Evolutionary conservation across 2,888 invertebrate species (phyloP).

Genomic region (Drosophila borborema): DNA sequence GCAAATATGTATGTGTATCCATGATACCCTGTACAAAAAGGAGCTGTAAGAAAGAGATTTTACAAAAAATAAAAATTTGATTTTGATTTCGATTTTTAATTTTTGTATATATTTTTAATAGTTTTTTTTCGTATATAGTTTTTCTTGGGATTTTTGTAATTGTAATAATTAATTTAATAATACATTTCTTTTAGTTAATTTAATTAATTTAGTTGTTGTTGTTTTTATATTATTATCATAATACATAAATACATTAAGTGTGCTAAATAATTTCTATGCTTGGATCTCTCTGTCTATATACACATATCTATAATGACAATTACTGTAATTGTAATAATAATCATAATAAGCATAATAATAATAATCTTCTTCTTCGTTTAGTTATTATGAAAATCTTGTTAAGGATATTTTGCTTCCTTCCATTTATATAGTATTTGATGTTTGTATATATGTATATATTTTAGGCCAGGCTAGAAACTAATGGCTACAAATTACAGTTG

Average conservation of each 20-base stretch:
- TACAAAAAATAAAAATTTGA: not conserved
- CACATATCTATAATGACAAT: conserved; percentile 42
- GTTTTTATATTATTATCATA: conserved; percentile 49
- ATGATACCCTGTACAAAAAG: not conserved
- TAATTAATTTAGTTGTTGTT: conserved; percentile 64
- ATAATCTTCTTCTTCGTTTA: conserved; percentile 41
- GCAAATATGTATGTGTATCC: not conserved
- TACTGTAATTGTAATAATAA: conserved; percentile 10
- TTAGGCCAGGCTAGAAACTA: conserved; percentile 57
- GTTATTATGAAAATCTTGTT: conserved; percentile 54
- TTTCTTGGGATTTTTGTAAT: conserved; percentile 61
- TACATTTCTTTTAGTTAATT: conserved; percentile 79
- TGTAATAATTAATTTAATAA: conserved; percentile 80
- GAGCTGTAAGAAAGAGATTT: not conserved
- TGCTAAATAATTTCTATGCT: conserved; percentile 64
- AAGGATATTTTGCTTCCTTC: conserved; percentile 60
- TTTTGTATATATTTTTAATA: conserved; percentile 71
- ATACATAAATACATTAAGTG: conserved; percentile 79
- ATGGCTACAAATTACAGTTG: conserved; percentile 69
- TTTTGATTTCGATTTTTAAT: conserved; percentile 33
- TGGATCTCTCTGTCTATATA: conserved; percentile 51
- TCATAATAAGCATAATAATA: conserved; percentile 11
- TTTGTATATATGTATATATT: conserved; percentile 12
- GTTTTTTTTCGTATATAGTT: conserved; percentile 68
- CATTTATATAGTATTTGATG: not conserved